These are phyloP conservation scores for Parauchenoglanis punctatus DNA, from an alignment of 2,797 vertebrate genomes.

Conservation along the genomic window DNA sequence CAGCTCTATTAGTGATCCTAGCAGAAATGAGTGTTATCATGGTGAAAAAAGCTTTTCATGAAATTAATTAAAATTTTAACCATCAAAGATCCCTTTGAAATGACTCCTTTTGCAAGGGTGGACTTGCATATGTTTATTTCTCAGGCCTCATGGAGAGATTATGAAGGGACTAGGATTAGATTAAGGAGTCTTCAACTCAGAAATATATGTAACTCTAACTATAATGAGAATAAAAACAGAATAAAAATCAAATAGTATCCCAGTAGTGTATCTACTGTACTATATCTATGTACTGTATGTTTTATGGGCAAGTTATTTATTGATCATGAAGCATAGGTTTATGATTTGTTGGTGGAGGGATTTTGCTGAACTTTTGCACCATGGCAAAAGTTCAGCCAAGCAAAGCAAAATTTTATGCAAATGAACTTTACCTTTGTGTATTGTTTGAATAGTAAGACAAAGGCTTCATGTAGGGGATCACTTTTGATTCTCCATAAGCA, in stretches of 20 bases:
- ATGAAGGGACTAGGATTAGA: not conserved
- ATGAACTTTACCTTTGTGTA: not conserved
- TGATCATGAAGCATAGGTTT: not conserved
- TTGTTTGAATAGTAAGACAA: not conserved
- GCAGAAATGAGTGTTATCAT: not conserved
- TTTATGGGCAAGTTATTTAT: not conserved
- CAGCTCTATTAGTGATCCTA: too few species aligned
- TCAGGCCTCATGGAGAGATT: not conserved
- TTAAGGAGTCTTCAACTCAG: not conserved
- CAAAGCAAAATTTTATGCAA: not conserved
- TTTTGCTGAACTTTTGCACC: not conserved
- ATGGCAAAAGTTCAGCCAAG: not conserved
- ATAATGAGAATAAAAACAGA: not conserved
- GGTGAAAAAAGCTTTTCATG: not conserved
- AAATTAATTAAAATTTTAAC: not conserved
- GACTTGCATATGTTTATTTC: not conserved
- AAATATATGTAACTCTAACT: not conserved
- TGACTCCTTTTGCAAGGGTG: not conserved
- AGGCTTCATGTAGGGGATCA: not conserved
- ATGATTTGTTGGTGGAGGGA: not conserved
- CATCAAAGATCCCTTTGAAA: not conserved
- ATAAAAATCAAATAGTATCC: not conserved
- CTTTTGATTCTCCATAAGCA: not conserved
- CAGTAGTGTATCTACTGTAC: not conserved
- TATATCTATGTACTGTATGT: not conserved